Base-by-base conservation (phyloP, 1,140 invertebrate species). In the Penaeus indicus region DNA sequence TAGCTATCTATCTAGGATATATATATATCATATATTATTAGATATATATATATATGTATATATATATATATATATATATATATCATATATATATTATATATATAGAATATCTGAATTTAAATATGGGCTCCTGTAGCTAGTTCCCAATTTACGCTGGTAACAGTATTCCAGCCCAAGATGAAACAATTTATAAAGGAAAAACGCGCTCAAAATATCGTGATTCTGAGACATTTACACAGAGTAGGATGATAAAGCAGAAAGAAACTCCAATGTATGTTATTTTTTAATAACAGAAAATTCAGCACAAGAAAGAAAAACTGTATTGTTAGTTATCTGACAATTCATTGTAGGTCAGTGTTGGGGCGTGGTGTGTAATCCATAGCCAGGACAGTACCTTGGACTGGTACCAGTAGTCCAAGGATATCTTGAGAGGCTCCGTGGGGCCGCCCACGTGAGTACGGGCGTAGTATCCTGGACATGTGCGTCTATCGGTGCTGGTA, bases 21-120 rank as follows among this genome's bases (percentile, higher is more conserved):
- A 10, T n/a, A 72, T 25, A 72, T 72, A 72, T 72, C n/a, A 5
- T 72, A 72, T 10, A 72, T 72, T 25, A 1, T 72, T 72, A 4
- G 2, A 22, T 72, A 27, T 72, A 22, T 22, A 27, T 22, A 72
- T 22, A 27, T 22, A 22, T 25, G 38, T 10, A 1, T 72, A 25
- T 25, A 27, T 72, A 72, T 22, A 1, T 72, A n/a, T 22, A 19
- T 72, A 25, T 72, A 27, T n/a, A 25, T 69, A 13, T 69, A 69
- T 69, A 69, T 69, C n/a, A 69, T 69, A 69, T 69, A 69, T 69
- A 69, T 69, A 69, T 69, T 69, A 69, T 69, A 69, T 69, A 69
- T 69, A 69, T 69, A n/a, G n/a, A n/a, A 69, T 69, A 69, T 69
- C 5, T 69, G 13, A 8, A 69, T 16, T 16, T 21, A 69, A 16